Evolutionary conservation across 1,140 invertebrate genomes (phyloP), one percentile per base, ranked within the genome.

Genomic region (Hesperophylax magnus): DNA sequence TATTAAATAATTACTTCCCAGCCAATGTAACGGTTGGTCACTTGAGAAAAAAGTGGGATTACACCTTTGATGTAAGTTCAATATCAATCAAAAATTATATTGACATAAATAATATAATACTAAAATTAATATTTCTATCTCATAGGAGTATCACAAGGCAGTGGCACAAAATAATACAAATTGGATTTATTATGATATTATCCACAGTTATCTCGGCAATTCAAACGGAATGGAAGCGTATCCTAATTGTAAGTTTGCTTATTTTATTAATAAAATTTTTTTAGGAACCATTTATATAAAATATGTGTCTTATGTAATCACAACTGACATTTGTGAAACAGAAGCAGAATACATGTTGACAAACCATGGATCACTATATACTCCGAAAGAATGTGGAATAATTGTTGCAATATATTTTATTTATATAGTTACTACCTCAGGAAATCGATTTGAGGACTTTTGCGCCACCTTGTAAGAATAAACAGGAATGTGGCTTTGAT

Each of bases 41-140:
- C n/a, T 78, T 83, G 65, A 60, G 79, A 27, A 81, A 83, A 65
- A 83, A 83, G 78, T 83, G 82, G 82, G 76, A 20, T 34, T 79
- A 82, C 22, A 82, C 71, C n/a, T 22, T 79, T 71, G 81, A 82
- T n/a, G 81, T 82, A 79, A 6, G 54, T 53, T 18, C 15, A 8
- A 14, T 53, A 39, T 34, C 69, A 31, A 1, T 67, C 11, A 20
- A 24, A 63, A 15, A 60, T 18, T 60, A 61, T 61, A n/a, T 77
- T 61, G 11, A 39, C 0, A 17, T 58, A 69, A 34, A 65, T 24
- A 63, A 52, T 63, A 65, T 65, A 0, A 52, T 34, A 65, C 34
- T 8, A 39, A 69, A 52, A 39, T 54, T 34, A 9, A 54, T 74
- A 72, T 69, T 56, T 74, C 22, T 53, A 58, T 69, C 20, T 69